Percentiles rank a stretch among this genome's conserved stretches.
These are phyloP conservation scores for Papilio demoleus DNA, from an alignment of 2,888 invertebrate genomes.

Conservation along the genomic window DNA sequence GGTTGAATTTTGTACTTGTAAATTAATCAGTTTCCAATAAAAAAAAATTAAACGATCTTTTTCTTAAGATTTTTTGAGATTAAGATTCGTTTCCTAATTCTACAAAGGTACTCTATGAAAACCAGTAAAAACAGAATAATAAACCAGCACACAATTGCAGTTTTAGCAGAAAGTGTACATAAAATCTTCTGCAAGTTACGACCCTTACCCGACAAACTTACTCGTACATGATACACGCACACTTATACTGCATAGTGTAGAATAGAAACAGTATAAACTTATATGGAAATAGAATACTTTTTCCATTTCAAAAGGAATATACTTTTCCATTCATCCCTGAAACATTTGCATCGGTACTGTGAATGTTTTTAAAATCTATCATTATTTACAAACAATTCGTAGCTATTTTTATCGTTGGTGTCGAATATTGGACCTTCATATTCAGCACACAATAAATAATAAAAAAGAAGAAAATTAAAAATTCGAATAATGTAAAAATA, in stretches of 20 bases:
- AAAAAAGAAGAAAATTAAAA: too few relatives aligned
- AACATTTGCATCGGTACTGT: background rate
- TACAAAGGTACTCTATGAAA: background rate
- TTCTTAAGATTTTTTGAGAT: too few relatives aligned
- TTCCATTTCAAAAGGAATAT: background rate
- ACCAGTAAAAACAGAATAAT: background rate
- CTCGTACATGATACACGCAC: constrained; percentile 1
- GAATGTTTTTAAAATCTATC: background rate
- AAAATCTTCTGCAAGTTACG: constrained; percentile 13
- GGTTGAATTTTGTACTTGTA: too few relatives aligned
- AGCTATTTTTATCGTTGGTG: too few relatives aligned
- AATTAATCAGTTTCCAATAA: too few relatives aligned
- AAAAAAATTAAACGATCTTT: too few relatives aligned
- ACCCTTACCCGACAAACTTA: constrained; percentile 5
- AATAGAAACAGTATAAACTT: constrained; percentile 6
- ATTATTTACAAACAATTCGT: background rate
- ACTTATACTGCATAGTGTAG: background rate
- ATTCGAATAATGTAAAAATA: too few relatives aligned
- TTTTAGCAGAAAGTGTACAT: constrained; percentile 6
- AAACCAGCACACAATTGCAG: constrained; percentile 5
- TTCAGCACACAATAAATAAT: too few relatives aligned
- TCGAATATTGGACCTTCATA: too few relatives aligned
- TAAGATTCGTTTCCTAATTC: too few relatives aligned
- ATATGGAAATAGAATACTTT: background rate
- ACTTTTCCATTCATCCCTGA: background rate